Evolutionary conservation across 23 tunicate species (phyloP), one percentile per base, ranked within the genome.

Genomic region (Oikopleura albicans): DNA sequence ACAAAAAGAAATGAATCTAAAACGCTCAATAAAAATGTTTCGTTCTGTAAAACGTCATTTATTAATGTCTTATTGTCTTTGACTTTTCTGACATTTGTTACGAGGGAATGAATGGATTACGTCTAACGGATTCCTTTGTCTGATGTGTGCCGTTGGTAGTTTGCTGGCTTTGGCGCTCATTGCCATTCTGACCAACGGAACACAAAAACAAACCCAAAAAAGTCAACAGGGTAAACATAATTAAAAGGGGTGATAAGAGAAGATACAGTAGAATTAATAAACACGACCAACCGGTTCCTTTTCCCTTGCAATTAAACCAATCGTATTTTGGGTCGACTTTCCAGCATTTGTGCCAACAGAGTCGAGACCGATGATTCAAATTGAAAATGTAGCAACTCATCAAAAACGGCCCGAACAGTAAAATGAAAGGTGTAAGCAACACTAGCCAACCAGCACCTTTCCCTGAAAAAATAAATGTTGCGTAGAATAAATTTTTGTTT

Each of bases 331-430:
- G 2, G 35, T 71, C 79, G 79, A 71, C 79, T 71, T 31, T 71
- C 79, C 79, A 71, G 79, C 79, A 71, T 71, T 71, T 29, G 31
- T 71, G 79, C 79, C 79, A 71, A 37, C 79, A 71, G 28, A 4
- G 33, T 29, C 31, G 33, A 27, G 35, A 71, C 28, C 79, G 79
- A 71, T 71, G 33, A 71, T 71, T 16, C 36, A 71, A 31, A 71
- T 71, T 71, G 79, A 71, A 71, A 29, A 71, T 29, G 31, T 71
- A 71, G 31, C 79, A 71, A 29, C 79, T 71, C 79, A 71, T 71
- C 79, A 71, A 71, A 71, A 71, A 71, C 79, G 79, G 79, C 31
- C 79, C 79, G 35, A 71, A 71, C 4, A 71, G 79, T 4, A 71
- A 4, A 12, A 71, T 71, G 79, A 71, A 71, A 22, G 79, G 79